Conservation (phyloP, 2,888 invertebrate genomes). For the Cheilosia pagana region DNA sequence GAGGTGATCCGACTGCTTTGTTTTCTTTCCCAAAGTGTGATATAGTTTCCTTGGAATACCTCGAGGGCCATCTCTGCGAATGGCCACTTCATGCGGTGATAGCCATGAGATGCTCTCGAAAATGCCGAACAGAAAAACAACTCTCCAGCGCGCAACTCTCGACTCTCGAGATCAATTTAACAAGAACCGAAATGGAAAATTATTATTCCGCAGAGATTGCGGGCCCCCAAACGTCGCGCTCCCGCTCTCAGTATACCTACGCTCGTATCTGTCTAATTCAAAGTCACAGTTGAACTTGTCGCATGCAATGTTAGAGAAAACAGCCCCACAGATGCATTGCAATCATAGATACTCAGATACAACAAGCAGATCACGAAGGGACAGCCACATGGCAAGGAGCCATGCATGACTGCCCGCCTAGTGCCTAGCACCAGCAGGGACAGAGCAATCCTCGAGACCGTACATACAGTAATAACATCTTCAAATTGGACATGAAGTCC, state of each 20-base stretch:
- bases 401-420: constrained; percentile 48
- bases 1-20: constrained; percentile 33
- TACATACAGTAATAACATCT: constrained; percentile 67
- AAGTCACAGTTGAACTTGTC: constrained; percentile 65
- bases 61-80: constrained; percentile 29
- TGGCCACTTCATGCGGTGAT: constrained; percentile 47
- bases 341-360: constrained; percentile 63
- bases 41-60: constrained; percentile 71
- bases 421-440: constrained; percentile 13
- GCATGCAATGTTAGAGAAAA: constrained; percentile 50
- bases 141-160: constrained; percentile 11
- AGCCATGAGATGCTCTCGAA: constrained; percentile 46
- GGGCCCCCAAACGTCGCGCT: constrained; percentile 18
- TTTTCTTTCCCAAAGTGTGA: constrained; percentile 43
- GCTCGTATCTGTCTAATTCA: constrained; percentile 58
- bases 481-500: constrained; percentile 75
- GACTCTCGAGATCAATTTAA: constrained; percentile 53
- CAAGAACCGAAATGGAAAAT: constrained; percentile 61
- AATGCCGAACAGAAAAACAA: constrained; percentile 26
- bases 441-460: constrained; percentile 18
- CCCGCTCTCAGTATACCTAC: background rate
- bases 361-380: constrained; percentile 64
- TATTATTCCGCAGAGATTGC: constrained; percentile 58
- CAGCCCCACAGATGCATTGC: constrained; percentile 35
- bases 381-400: constrained; percentile 28